Percentiles rank a stretch among this genome's conserved stretches.
These are phyloP conservation scores for Epinephelus lanceolatus DNA, from an alignment of 2,113 vertebrate genomes.

Conservation along the genomic window DNA sequence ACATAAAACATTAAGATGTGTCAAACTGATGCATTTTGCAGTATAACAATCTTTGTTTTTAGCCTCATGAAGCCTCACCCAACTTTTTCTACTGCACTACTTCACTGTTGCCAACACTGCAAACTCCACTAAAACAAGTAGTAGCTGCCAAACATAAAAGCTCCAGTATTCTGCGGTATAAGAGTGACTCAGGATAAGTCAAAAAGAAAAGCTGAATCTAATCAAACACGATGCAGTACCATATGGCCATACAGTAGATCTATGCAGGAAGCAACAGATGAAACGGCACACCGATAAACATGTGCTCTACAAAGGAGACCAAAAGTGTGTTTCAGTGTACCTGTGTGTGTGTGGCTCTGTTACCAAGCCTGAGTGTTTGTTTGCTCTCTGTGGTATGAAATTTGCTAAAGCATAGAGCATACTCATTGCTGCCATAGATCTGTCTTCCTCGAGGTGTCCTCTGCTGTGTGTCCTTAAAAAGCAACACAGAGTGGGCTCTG, in stretches of 20 bases:
- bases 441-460: constrained; percentile 50
- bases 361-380: background rate
- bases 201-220: background rate
- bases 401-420: constrained; percentile 10
- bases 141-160: constrained; percentile 21
- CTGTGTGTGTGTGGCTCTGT: background rate
- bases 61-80: background rate
- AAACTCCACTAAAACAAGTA: constrained; percentile 7
- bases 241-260: background rate
- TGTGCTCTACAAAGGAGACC: background rate
- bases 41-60: background rate
- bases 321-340: background rate
- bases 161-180: background rate
- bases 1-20: background rate
- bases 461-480: constrained; percentile 60
- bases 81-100: background rate
- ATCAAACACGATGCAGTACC: background rate
- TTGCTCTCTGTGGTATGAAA: constrained; percentile 34
- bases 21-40: background rate
- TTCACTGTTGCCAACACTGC: background rate
- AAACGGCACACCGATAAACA: background rate
- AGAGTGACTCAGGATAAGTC: background rate
- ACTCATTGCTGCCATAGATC: constrained; percentile 38
- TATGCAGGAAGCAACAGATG: background rate
- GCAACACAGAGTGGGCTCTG: constrained; percentile 35